Evolutionary conservation across 2,888 invertebrate species (phyloP).

Genomic region (Petrophora chlorosata): DNA sequence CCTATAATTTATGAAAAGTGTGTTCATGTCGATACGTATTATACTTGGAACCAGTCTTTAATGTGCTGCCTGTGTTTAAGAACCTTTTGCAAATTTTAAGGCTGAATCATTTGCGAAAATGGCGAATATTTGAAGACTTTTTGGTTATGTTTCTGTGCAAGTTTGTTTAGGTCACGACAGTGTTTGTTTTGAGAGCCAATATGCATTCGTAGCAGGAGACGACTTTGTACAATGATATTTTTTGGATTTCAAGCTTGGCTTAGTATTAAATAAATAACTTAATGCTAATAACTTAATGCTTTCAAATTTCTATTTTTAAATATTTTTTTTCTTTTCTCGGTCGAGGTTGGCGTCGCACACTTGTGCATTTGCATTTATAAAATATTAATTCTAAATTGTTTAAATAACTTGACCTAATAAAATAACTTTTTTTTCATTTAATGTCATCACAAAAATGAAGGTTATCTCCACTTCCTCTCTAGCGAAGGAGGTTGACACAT

Average conservation of each 20-base stretch:
- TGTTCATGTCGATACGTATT: constrained; percentile 10
- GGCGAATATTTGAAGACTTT: constrained; percentile 11
- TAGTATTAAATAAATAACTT: too few species aligned
- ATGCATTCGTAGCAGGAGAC: too few species aligned
- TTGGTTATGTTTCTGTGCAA: constrained; percentile 1
- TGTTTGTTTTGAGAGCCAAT: constrained; percentile 10
- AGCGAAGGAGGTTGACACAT: constrained; percentile 4
- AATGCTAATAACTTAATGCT: too few species aligned
- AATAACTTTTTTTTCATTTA: too few species aligned
- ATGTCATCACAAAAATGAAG: not conserved
- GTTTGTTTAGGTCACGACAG: constrained; percentile 8
- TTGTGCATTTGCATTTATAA: too few species aligned
- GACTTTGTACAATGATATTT: too few species aligned
- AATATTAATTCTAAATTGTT: too few species aligned
- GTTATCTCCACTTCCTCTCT: not conserved
- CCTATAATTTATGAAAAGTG: not conserved
- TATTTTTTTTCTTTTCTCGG: too few species aligned
- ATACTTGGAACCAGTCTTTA: constrained; percentile 13
- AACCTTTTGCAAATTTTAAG: constrained; percentile 11
- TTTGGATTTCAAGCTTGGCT: too few species aligned
- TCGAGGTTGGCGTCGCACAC: too few species aligned
- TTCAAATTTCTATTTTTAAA: too few species aligned
- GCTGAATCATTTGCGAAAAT: constrained; percentile 19
- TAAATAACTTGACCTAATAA: too few species aligned
- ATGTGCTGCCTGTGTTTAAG: constrained; percentile 7